Percentiles rank a stretch among this genome's conserved stretches.
Evolutionary conservation across 2,113 vertebrate species (phyloP).

Genomic region (Jacana jacana): DNA sequence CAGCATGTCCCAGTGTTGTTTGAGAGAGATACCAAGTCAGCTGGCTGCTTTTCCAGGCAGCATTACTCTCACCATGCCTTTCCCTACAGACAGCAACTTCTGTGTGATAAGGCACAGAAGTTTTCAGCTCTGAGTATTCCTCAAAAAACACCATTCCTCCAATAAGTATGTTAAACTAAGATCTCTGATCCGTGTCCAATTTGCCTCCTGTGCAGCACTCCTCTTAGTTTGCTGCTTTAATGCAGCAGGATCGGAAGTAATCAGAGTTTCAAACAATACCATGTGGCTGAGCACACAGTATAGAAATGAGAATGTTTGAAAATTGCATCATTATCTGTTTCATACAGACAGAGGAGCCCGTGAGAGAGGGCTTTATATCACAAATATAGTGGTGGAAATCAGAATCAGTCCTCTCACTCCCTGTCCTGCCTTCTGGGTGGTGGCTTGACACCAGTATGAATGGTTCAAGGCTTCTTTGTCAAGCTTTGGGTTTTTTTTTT

Average conservation of each 20-base stretch:
- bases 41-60: constrained; percentile 4
- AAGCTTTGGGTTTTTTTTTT: not conserved
- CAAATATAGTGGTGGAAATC: not conserved
- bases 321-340: not conserved
- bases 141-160: not conserved
- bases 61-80: not conserved
- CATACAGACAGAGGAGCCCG: not conserved
- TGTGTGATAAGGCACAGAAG: not conserved
- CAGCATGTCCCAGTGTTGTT: constrained; percentile 2
- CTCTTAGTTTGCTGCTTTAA: not conserved
- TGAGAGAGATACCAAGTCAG: not conserved
- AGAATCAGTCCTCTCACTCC: not conserved
- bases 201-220: not conserved
- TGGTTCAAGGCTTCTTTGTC: not conserved
- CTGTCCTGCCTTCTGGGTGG: not conserved
- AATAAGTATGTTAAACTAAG: not conserved
- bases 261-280: not conserved
- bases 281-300: not conserved
- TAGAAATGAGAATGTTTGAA: not conserved
- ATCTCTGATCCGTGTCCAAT: not conserved
- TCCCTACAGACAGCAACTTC: not conserved
- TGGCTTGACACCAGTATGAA: not conserved
- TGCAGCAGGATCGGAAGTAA: not conserved
- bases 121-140: not conserved
- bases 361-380: not conserved